Evolutionary conservation across 2,888 invertebrate species (phyloP).

Genomic region (Sinopyrophorus schimmeli): DNA sequence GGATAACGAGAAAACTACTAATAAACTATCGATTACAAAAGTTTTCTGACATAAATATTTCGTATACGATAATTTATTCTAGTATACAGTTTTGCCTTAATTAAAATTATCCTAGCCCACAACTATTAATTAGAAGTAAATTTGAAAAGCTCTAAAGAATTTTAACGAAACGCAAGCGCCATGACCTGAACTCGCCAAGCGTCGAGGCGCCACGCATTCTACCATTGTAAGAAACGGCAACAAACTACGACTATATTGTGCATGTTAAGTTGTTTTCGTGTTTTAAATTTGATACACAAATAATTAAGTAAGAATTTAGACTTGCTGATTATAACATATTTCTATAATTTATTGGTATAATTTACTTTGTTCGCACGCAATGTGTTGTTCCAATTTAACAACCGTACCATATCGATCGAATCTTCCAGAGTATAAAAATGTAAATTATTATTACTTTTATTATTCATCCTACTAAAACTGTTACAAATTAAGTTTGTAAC

Average conservation of each 20-base stretch:
- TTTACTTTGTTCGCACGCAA: no score
- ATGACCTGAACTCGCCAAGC: slow-evolving; percentile 36
- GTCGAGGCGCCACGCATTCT: slow-evolving; percentile 35
- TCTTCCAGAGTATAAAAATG: slow-evolving; percentile 9
- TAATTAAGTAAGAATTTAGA: slow-evolving; percentile 4
- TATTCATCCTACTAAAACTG: not conserved
- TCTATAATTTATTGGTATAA: no score
- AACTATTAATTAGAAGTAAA: no score
- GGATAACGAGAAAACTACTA: no score
- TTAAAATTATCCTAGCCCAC: no score
- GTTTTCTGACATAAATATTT: no score
- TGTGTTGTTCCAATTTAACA: not conserved
- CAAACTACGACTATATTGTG: slow-evolving; percentile 11
- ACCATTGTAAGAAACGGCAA: slow-evolving; percentile 23
- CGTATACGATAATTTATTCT: no score
- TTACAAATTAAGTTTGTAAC: not conserved
- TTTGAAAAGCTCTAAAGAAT: no score
- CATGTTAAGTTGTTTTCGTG: slow-evolving; percentile 9
- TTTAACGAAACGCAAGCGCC: slow-evolving; percentile 28
- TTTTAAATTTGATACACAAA: slow-evolving; percentile 2
- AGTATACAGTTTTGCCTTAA: no score
- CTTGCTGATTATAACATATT: no score
- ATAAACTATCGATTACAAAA: no score
- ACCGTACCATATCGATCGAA: slow-evolving; percentile 15
- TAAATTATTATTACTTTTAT: not conserved